phyloP scores from a whole-genome alignment of 2,113 vertebrate species.

The Nanorana parkeri region DNA sequence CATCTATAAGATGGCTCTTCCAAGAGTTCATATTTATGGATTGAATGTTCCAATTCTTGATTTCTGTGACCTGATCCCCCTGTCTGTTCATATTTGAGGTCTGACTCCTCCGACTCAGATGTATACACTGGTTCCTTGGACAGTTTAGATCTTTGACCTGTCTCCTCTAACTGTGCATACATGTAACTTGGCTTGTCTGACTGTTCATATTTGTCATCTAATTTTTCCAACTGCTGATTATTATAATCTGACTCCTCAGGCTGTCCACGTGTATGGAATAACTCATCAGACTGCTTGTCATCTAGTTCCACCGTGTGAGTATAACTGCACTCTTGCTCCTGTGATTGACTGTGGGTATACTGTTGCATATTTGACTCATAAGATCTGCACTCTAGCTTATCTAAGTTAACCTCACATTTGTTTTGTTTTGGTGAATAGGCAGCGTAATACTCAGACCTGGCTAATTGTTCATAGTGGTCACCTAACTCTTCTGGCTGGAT shows the following conservation, averaged over 20 bases:
- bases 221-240: neutral
- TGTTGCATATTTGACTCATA: neutral
- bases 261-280: neutral
- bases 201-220: neutral
- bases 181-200: neutral
- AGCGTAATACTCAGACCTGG: neutral
- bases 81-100: neutral
- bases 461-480: neutral
- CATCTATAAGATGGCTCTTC: neutral
- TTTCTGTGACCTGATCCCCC: neutral
- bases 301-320: too few species aligned
- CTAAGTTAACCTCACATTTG: neutral
- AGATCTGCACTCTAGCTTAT: neutral
- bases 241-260: neutral
- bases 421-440: neutral
- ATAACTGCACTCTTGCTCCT: neutral
- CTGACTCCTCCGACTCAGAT: neutral
- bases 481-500: neutral
- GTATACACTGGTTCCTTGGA: neutral
- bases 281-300: neutral
- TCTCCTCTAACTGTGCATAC: neutral
- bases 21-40: neutral
- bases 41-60: neutral
- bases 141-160: neutral
- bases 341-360: neutral